Conservation (phyloP, 2,797 vertebrate genomes). For the Atherinosoma microstoma region DNA sequence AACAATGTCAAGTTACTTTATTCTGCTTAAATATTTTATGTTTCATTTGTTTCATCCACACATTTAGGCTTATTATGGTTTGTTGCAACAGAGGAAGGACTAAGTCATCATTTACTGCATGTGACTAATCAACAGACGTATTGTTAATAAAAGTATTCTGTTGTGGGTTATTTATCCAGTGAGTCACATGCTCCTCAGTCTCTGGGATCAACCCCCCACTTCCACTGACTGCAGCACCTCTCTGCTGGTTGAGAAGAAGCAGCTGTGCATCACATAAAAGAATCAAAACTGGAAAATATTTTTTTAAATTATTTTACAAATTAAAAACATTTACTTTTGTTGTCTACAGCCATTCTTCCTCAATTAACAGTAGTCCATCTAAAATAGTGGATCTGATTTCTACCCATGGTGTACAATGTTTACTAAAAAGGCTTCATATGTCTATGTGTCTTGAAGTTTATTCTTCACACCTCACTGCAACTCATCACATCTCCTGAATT, state of each 20-base stretch:
- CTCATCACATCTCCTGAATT: slow-evolving; percentile 5
- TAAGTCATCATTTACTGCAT: slow-evolving; percentile 30
- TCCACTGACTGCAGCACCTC: not conserved
- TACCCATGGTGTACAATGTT: not conserved
- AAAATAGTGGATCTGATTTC: not conserved
- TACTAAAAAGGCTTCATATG: not conserved
- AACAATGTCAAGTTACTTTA: not conserved
- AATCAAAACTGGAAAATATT: slow-evolving; percentile 1
- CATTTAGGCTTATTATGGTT: not conserved
- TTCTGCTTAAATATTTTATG: not conserved
- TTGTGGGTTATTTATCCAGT: slow-evolving; percentile 21
- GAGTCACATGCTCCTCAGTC: slow-evolving; percentile 38
- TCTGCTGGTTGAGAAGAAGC: slow-evolving; percentile 8
- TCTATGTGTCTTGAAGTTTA: not conserved
- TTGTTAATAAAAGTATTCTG: not conserved
- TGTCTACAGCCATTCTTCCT: not conserved
- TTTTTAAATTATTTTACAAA: not conserved
- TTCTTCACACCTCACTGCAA: not conserved
- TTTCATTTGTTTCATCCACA: not conserved
- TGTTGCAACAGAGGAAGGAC: slow-evolving; percentile 12
- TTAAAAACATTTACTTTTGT: not conserved
- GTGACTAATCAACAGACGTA: slow-evolving; percentile 1
- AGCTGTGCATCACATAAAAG: slow-evolving; percentile 36
- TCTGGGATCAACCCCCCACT: slow-evolving; percentile 1
- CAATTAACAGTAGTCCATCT: not conserved